These are phyloP conservation scores for Colinus virginianus DNA, from an alignment of 2,113 vertebrate species.

Conservation along the genomic window DNA sequence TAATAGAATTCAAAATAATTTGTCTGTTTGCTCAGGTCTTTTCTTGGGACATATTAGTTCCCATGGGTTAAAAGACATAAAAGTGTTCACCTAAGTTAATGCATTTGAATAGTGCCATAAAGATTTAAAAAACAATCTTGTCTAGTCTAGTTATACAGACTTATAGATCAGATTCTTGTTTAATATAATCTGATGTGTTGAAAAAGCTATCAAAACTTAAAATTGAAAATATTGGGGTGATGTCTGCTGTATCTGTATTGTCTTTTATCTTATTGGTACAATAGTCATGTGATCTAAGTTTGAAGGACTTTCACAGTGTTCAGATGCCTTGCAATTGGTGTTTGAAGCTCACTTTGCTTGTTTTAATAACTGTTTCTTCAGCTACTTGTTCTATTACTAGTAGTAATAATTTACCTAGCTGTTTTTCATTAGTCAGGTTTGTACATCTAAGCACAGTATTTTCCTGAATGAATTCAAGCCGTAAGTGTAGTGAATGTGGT, in stretches of 20 bases:
- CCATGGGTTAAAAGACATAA: neutral
- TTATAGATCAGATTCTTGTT: neutral
- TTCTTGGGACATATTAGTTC: neutral
- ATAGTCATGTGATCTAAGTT: neutral
- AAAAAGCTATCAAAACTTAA: neutral
- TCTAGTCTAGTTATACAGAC: neutral
- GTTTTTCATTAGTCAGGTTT: neutral
- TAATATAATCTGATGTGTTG: neutral
- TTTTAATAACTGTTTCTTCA: neutral
- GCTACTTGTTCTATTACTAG: neutral
- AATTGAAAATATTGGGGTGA: neutral
- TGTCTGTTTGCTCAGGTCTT: neutral
- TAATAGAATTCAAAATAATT: constrained; percentile 17
- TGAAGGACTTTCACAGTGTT: neutral
- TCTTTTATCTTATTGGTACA: neutral
- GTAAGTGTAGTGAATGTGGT: neutral
- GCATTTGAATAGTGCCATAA: neutral
- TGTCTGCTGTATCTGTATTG: neutral
- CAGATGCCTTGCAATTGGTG: neutral
- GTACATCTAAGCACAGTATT: neutral
- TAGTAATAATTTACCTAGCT: neutral
- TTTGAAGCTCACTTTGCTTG: neutral
- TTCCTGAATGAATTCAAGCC: neutral
- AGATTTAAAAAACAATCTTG: neutral
- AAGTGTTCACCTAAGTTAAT: neutral